Conservation (phyloP, 2,113 vertebrate genomes). For the Gambusia holbrooki region DNA sequence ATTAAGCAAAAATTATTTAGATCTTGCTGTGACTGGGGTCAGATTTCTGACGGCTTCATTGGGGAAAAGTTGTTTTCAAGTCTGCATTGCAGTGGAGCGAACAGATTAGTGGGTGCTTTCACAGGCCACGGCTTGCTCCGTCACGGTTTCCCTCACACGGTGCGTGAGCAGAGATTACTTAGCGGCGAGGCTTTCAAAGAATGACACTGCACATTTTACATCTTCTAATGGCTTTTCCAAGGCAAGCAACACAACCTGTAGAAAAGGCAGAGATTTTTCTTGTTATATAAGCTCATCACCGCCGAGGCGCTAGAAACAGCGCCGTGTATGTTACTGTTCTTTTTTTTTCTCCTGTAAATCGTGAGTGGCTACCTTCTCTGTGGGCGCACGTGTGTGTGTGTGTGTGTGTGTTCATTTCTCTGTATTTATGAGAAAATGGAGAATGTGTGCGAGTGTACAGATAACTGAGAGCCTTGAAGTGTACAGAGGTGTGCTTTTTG, state of each 20-base stretch:
- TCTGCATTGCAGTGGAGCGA: conserved; percentile 68
- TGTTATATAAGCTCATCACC: conserved; percentile 51
- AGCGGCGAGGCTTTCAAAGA: conserved; percentile 39
- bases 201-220: conserved; percentile 53
- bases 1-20: conserved; percentile 55
- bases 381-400: background rate
- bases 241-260: conserved; percentile 22
- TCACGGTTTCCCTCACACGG: conserved; percentile 29
- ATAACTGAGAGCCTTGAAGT: conserved; percentile 6
- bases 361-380: conserved; percentile 31
- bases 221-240: conserved; percentile 56
- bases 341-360: conserved; percentile 24
- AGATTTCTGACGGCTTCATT: conserved; percentile 40
- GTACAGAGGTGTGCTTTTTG: conserved; percentile 28
- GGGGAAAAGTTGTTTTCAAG: conserved; percentile 39
- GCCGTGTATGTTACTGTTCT: conserved; percentile 30
- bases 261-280: conserved; percentile 42
- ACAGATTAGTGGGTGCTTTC: conserved; percentile 34
- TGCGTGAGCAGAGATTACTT: conserved; percentile 41
- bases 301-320: conserved; percentile 27
- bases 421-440: conserved; percentile 19
- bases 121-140: conserved; percentile 18
- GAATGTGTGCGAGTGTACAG: conserved; percentile 17
- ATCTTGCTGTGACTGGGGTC: conserved; percentile 19
- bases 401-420: conserved; percentile 30